Conservation (phyloP, 1,140 invertebrate genomes). For the Brachionus rotundiformis region DNA sequence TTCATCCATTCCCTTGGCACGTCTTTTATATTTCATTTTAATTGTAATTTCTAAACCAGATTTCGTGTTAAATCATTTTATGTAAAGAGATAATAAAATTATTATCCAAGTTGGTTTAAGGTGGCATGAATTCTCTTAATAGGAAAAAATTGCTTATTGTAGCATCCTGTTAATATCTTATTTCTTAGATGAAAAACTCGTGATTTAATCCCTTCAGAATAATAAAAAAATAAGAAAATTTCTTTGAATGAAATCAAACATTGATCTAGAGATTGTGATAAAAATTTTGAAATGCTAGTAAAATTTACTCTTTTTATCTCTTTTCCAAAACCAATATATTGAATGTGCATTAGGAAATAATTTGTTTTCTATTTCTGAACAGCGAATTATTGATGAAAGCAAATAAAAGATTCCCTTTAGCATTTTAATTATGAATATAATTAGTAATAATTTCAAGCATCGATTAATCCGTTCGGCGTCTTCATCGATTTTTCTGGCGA, state of each 20-base stretch:
- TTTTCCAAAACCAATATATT: background rate
- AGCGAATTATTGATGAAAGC: background rate
- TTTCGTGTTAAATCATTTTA: too few relatives aligned
- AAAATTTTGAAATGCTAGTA: background rate
- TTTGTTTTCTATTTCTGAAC: background rate
- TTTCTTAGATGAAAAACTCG: background rate
- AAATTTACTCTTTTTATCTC: background rate
- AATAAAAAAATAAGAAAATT: background rate
- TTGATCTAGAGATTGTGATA: background rate
- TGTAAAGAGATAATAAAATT: too few relatives aligned
- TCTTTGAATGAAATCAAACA: background rate
- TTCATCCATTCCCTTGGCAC: too few relatives aligned
- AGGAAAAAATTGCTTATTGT: background rate
- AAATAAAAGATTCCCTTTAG: slow-evolving; percentile 6
- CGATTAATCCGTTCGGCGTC: background rate
- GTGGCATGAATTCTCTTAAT: too few relatives aligned
- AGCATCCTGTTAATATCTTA: background rate
- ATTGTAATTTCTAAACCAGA: too few relatives aligned
- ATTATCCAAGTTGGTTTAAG: too few relatives aligned
- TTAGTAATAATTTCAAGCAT: background rate
- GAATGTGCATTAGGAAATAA: background rate
- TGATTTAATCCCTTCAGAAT: background rate
- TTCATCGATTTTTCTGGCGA: slow-evolving; percentile 4
- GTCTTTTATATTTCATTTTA: too few relatives aligned
- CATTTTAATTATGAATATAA: slow-evolving; percentile 12